Base-by-base conservation (phyloP, 30 jellyfish, hydroid and myxozoan genomes). In the Morbakka virulenta region DNA sequence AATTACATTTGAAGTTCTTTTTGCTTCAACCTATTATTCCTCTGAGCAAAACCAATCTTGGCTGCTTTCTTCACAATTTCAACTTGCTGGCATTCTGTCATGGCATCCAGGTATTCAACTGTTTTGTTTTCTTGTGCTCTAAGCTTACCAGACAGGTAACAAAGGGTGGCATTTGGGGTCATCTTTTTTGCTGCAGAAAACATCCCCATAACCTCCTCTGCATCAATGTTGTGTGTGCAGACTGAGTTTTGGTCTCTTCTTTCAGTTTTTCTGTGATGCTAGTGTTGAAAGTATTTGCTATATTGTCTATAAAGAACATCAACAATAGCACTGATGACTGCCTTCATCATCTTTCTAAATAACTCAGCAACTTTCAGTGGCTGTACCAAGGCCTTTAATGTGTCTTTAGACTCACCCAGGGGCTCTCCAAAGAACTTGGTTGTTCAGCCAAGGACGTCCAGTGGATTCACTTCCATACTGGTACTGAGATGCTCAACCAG, bases 171-270 rank as follows among this genome's bases (percentile, higher is more conserved):
- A 74, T 52, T 74, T 23, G 64, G 64, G 20, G 81, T 72, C 48
- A 69, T 76, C 52, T 76, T 63, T 50, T 74, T 74, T 2, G 77
- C 86, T 2, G 86, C 77, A 27, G 57, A 14, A 32, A 49, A 74
- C 86, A 74, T 74, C 34, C 80, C 86, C 86, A 74, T 74, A 35
- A 74, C 2, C 77, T 74, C 64, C 33, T 74, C 80, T 12, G 57
- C 50, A 32, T 74, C 86, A 27, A 74, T 74, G 27, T 49, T 49
- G 80, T 32, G 77, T 74, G n/a, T 50, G 80, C 86, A 3, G 86
- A 41, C 57, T 41, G 13, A n/a, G n/a, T n/a, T n/a, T n/a, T n/a
- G 9, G 57, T 41, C 57, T 41, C 57, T 17, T 41, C 57, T 6
- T 41, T 9, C 57, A 41, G 57, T 6, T 6, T 41, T 9, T 41